phyloP scores from a whole-genome alignment of 2,888 invertebrate species.

The Lepidocyrtoides sp. region DNA sequence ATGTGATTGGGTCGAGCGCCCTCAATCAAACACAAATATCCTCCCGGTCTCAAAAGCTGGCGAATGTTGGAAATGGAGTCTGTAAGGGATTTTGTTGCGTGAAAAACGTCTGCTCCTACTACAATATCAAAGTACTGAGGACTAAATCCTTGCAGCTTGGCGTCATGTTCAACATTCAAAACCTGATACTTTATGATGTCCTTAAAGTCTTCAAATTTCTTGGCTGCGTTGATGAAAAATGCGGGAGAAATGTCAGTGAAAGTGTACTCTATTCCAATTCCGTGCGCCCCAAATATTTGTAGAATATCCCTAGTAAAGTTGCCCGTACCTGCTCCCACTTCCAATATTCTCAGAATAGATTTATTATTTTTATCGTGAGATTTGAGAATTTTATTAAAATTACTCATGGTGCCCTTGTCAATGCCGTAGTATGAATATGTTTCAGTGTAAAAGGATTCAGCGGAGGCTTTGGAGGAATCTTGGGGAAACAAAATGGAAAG shows the following conservation, averaged over 20 bases:
- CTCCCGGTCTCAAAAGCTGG: conserved; percentile 53
- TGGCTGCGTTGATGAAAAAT: conserved; percentile 46
- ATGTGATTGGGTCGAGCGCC: conserved; percentile 25
- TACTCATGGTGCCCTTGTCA: not conserved
- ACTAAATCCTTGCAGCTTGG: conserved; percentile 68
- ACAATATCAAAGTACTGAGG: conserved; percentile 68
- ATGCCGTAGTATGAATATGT: conserved; percentile 25
- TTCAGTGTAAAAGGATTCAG: conserved; percentile 44
- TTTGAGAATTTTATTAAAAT: conserved; percentile 35
- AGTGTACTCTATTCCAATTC: conserved; percentile 52
- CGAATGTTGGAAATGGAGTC: conserved; percentile 64
- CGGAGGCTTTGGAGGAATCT: conserved; percentile 22
- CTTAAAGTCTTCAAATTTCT: conserved; percentile 66
- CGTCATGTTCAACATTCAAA: conserved; percentile 68
- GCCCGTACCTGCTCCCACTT: conserved; percentile 60
- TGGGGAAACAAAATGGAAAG: conserved; percentile 73
- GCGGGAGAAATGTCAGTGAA: conserved; percentile 74
- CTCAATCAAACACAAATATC: conserved; percentile 60
- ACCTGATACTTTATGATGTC: conserved; percentile 55
- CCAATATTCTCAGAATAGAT: conserved; percentile 38
- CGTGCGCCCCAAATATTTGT: conserved; percentile 2
- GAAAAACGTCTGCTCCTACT: conserved; percentile 68
- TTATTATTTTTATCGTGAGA: conserved; percentile 35
- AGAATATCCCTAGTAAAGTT: conserved; percentile 55
- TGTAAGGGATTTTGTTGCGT: conserved; percentile 62